Conservation (phyloP, 2,888 invertebrate genomes). For the Physocephala rufipes region DNA sequence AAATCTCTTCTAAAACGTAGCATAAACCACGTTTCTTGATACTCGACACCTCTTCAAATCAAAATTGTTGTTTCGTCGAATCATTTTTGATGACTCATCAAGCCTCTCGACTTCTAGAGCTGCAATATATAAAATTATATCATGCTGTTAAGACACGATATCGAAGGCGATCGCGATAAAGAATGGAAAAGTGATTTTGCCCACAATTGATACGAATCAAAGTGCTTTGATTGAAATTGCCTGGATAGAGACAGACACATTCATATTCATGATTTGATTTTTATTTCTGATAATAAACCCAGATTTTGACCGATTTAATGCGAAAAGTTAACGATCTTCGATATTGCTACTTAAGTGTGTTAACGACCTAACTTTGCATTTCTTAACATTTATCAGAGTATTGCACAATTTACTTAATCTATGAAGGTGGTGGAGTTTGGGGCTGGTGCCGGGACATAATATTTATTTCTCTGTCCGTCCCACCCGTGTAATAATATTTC, state of each 20-base stretch:
- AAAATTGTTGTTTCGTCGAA: too few relatives aligned
- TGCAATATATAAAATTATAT: slow-evolving; percentile 4
- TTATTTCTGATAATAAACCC: slow-evolving; percentile 15
- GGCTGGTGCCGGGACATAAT: background rate
- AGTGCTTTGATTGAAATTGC: too few relatives aligned
- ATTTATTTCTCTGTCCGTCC: too few relatives aligned
- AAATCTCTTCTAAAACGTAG: background rate
- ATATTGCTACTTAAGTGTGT: background rate
- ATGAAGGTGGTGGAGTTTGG: background rate
- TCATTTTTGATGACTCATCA: background rate
- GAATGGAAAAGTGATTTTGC: too few relatives aligned
- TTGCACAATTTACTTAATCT: slow-evolving; percentile 1
- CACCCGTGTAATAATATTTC: too few relatives aligned
- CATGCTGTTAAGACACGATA: slow-evolving; percentile 12
- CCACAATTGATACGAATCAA: too few relatives aligned
- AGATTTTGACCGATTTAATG: slow-evolving; percentile 11
- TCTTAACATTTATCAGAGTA: background rate
- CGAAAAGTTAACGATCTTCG: background rate
- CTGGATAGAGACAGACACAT: background rate
- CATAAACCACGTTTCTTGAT: background rate
- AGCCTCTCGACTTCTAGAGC: background rate
- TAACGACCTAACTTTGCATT: slow-evolving; percentile 12
- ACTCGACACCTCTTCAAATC: too few relatives aligned
- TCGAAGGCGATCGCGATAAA: background rate
- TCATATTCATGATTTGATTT: background rate